Evolutionary conservation across 2,113 vertebrate genomes (phyloP), one percentile per base, ranked within the genome.

Genomic region (Telmatochromis sp.): DNA sequence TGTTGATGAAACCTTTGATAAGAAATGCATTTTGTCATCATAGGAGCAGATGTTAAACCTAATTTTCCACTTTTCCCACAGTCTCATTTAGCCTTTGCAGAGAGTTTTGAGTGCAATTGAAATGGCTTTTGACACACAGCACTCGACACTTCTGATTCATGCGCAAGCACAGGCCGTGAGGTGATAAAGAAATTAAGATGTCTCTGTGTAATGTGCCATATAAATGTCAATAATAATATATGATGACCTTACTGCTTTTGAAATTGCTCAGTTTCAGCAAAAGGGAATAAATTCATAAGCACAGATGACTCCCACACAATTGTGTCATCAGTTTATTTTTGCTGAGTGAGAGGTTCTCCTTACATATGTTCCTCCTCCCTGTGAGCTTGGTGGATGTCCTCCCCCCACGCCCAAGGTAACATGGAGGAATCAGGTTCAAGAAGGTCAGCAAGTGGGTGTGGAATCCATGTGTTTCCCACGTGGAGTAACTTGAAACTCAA

Each of bases 401-500:
- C 86, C 94, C 91, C 84, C 87, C 90, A 89, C 35, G 53, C 83
- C 90, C 85, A 86, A 92, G 87, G 87, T 89, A 86, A 79, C 86
- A 9, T 65, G 2, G 82, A 94, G 81, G 83, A 92, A 84, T 91
- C 89, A 58, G 91, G 73, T 92, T 96, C 92, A 87, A 23, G 12
- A 51, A 89, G 96, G 95, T 95, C 94, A 93, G 80, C 93, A 93
- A 92, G 90, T 94, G 94, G 93, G 91, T 94, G 95, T 92, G 95
- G 92, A 95, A 92, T 93, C 84, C 19, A 37, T 89, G 84, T 78
- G 81, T 94, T 96, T 96, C 95, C 93, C 94, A 96, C 87, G 42
- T 45, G 26, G 82, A 65, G 80, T 87, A 86, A 89, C 86, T 91
- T 87, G 40, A 92, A 84, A 89, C 88, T 87, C 89, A 78, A 45